Evolutionary conservation across 2,797 vertebrate species (phyloP).

Genomic region (Balearica regulorum): DNA sequence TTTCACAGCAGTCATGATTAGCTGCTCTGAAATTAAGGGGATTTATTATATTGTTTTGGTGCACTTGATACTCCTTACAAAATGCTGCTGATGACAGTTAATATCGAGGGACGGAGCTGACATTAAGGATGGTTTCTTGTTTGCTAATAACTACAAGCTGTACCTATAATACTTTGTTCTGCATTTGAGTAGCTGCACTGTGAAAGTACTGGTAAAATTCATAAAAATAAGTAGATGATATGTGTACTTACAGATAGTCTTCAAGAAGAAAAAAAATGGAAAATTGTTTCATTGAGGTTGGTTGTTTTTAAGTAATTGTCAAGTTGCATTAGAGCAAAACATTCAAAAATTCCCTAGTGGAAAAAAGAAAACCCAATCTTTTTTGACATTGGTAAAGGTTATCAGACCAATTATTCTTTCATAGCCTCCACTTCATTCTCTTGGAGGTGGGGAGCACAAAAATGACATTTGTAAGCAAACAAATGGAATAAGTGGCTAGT

Average conservation of each 20-base stretch:
- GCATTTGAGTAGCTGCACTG: neutral
- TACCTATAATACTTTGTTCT: neutral
- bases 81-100: neutral
- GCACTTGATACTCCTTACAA: neutral
- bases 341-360: neutral
- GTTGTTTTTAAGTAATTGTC: neutral
- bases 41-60: neutral
- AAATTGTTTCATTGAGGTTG: neutral
- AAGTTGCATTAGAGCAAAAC: neutral
- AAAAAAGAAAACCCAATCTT: neutral
- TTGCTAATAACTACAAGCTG: neutral
- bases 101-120: neutral
- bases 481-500: neutral
- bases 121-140: neutral
- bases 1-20: neutral
- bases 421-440: neutral
- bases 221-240: neutral
- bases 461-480: neutral
- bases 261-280: neutral
- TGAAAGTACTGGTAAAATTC: neutral
- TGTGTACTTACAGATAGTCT: accelerated
- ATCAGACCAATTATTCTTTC: neutral
- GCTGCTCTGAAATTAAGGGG: neutral
- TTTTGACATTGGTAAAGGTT: neutral
- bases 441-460: neutral